Conservation (phyloP, 2,888 invertebrate species). For the Sphaeridia pumilis region DNA sequence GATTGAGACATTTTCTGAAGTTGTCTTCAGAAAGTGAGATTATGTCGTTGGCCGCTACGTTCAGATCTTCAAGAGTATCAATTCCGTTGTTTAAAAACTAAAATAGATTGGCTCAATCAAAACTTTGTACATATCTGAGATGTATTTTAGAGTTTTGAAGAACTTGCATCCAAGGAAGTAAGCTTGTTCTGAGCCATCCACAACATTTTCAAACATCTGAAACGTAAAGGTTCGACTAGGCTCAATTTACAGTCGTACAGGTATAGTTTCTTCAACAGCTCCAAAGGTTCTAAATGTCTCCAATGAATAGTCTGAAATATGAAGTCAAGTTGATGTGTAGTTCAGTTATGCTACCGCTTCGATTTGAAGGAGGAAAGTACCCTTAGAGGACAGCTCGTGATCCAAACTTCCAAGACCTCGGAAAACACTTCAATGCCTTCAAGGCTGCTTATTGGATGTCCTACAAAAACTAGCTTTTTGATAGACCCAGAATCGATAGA, state of each 20-base stretch:
- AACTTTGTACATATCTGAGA: not conserved
- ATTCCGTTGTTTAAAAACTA: conserved; percentile 34
- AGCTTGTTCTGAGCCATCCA: conserved; percentile 32
- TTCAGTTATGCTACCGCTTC: not conserved
- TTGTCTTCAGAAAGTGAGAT: conserved; percentile 24
- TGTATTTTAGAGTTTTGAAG: not conserved
- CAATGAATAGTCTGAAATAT: conserved; percentile 22
- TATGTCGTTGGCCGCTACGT: conserved; percentile 33
- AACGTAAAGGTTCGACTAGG: conserved; percentile 27
- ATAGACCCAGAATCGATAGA: conserved; percentile 19
- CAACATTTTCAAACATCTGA: conserved; percentile 26
- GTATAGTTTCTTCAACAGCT: conserved; percentile 27
- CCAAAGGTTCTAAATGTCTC: conserved; percentile 24
- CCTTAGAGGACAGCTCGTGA: conserved; percentile 27
- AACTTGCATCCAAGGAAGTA: conserved; percentile 24
- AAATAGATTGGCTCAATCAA: not conserved
- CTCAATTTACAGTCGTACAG: conserved; percentile 28
- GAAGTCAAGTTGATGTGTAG: not conserved
- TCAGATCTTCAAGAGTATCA: conserved; percentile 25
- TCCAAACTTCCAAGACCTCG: conserved; percentile 29
- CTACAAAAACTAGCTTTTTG: conserved; percentile 30
- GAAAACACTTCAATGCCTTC: conserved; percentile 29
- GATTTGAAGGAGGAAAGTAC: conserved; percentile 11
- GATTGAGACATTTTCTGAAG: conserved; percentile 26
- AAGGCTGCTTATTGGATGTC: conserved; percentile 30